Evolutionary conservation across 2,113 vertebrate genomes (phyloP).

Genomic region (Peromyscus maniculatus): DNA sequence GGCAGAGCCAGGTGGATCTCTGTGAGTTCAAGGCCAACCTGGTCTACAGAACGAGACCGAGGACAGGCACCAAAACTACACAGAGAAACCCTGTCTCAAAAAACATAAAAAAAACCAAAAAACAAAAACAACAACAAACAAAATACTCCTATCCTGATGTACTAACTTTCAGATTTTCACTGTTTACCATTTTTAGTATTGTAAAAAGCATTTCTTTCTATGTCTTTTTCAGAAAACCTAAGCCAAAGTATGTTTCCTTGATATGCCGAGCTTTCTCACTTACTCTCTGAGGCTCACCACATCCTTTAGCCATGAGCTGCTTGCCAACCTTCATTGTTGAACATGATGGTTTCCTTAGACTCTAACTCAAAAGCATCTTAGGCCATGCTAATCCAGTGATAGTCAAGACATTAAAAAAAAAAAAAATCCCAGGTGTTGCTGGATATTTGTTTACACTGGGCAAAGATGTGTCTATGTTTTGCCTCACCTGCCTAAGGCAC

Average conservation of each 20-base stretch:
- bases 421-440: not conserved
- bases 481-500: not conserved
- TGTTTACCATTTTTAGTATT: not conserved
- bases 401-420: conserved; percentile 14
- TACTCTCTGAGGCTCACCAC: not conserved
- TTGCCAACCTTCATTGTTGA: not conserved
- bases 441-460: not conserved
- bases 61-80: too few species aligned
- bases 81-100: too few species aligned
- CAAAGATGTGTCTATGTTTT: not conserved
- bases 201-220: not conserved
- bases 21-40: too few species aligned
- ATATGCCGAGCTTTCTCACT: not conserved
- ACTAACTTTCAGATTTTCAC: not conserved
- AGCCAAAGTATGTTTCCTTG: not conserved
- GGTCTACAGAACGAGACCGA: too few species aligned
- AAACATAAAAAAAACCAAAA: too few species aligned
- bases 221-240: not conserved
- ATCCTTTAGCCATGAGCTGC: not conserved
- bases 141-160: not conserved
- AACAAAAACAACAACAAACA: too few species aligned
- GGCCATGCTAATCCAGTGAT: not conserved
- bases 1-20: too few species aligned
- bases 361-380: not conserved
- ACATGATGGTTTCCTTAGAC: not conserved